Conservation (phyloP, 1,140 invertebrate species). For the Drosophila azteca region DNA sequence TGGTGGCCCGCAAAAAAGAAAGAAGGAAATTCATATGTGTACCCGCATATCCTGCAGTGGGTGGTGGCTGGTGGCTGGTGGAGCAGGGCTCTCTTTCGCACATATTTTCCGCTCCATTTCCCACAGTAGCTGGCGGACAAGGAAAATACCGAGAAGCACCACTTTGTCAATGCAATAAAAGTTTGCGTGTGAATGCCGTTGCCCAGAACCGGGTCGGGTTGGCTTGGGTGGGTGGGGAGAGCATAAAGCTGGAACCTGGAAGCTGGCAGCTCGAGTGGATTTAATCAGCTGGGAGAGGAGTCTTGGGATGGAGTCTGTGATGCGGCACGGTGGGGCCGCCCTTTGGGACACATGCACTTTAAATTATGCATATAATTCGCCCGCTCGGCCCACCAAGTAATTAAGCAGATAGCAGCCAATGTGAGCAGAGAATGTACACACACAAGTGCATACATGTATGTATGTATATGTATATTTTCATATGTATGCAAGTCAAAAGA, state of each 20-base stretch:
- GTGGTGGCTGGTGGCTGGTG: no score
- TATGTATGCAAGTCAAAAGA: conserved; percentile 44
- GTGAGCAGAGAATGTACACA: conserved; percentile 12
- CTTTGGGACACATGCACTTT: conserved; percentile 73
- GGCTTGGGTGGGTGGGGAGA: neutral
- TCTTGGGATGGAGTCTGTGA: conserved; percentile 15
- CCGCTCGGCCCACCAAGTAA: conserved; percentile 65
- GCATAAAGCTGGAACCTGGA: conserved; percentile 6
- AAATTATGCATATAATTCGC: conserved; percentile 75
- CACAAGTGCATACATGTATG: conserved; percentile 20
- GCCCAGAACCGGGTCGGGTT: conserved; percentile 34
- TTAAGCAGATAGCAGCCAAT: conserved; percentile 72
- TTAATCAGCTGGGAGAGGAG: conserved; percentile 71
- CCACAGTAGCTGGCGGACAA: conserved; percentile 45
- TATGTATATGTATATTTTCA: conserved; percentile 33
- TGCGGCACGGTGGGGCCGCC: conserved; percentile 27
- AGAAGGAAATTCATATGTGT: conserved; percentile 4
- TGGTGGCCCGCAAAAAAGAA: conserved; percentile 42
- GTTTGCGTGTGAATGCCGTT: conserved; percentile 76
- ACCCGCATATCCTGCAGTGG: conserved; percentile 25
- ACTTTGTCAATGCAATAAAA: conserved; percentile 81
- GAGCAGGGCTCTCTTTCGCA: conserved; percentile 37
- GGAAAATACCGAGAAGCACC: conserved; percentile 14
- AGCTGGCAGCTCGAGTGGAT: conserved; percentile 41
- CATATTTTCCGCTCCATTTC: conserved; percentile 81